These are phyloP conservation scores for Rhopalosiphum maidis DNA, from an alignment of 1,140 invertebrate genomes.

Conservation along the genomic window DNA sequence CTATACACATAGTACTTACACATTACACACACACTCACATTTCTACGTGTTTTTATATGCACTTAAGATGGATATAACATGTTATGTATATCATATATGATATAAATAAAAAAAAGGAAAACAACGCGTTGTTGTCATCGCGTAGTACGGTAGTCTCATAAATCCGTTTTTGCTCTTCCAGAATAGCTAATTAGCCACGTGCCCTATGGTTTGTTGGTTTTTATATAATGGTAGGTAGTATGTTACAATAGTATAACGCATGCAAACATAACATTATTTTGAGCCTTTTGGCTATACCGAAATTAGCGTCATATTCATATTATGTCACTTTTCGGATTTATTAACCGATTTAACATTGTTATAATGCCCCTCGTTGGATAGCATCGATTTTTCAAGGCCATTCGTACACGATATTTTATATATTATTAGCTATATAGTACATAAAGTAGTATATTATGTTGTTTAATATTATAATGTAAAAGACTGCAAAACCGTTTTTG, in stretches of 20 bases:
- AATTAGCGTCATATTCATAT: slow-evolving; percentile 26
- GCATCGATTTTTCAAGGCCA: neutral
- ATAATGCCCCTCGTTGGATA: neutral
- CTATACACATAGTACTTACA: neutral
- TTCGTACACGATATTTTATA: neutral
- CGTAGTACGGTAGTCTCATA: neutral
- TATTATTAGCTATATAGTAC: neutral
- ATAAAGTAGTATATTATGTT: neutral
- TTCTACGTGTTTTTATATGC: neutral
- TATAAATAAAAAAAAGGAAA: neutral
- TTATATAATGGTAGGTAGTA: neutral
- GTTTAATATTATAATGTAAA: neutral
- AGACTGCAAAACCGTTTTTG: neutral
- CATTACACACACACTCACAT: neutral
- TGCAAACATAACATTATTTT: neutral
- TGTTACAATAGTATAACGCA: neutral
- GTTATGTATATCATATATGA: neutral
- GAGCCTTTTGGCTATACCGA: neutral
- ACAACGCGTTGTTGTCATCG: slow-evolving; percentile 30
- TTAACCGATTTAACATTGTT: slow-evolving; percentile 1
- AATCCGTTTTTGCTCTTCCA: neutral
- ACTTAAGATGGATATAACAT: neutral
- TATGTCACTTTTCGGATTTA: neutral
- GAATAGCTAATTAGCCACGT: slow-evolving; percentile 47
- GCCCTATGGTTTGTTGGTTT: neutral